Conservation (phyloP, 2,797 vertebrate genomes). For the Crenuchus spilurus region DNA sequence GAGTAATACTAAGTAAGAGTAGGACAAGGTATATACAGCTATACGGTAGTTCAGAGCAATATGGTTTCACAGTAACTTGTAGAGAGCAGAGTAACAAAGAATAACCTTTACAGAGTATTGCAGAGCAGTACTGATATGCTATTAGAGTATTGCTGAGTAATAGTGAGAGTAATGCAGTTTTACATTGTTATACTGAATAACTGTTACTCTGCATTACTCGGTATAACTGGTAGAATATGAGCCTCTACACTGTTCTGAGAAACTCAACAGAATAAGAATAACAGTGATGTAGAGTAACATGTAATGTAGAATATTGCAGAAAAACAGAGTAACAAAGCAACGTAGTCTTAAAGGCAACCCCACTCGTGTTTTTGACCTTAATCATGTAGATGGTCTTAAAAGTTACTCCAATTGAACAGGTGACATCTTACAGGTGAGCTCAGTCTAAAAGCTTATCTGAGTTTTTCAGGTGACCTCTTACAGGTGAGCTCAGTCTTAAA, state of each 20-base stretch:
- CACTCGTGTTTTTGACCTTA: too few species aligned
- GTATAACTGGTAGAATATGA: too few species aligned
- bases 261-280: too few species aligned
- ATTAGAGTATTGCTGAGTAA: background rate
- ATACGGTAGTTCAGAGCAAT: too few species aligned
- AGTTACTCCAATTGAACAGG: background rate
- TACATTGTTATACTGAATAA: too few species aligned
- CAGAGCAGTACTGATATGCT: background rate
- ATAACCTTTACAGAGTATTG: background rate
- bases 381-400: background rate
- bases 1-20: too few species aligned
- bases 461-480: background rate
- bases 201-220: too few species aligned
- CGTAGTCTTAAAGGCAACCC: too few species aligned
- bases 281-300: background rate
- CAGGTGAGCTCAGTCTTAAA: background rate
- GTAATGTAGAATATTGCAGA: background rate
- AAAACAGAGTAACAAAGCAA: too few species aligned
- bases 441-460: background rate
- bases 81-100: background rate
- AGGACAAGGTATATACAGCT: too few species aligned
- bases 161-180: too few species aligned
- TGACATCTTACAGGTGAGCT: background rate
- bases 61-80: background rate
- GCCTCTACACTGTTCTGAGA: too few species aligned